Percentiles rank a stretch among this genome's conserved stretches.
Evolutionary conservation across 2,888 invertebrate species (phyloP).

Genomic region (Diaperis boleti): DNA sequence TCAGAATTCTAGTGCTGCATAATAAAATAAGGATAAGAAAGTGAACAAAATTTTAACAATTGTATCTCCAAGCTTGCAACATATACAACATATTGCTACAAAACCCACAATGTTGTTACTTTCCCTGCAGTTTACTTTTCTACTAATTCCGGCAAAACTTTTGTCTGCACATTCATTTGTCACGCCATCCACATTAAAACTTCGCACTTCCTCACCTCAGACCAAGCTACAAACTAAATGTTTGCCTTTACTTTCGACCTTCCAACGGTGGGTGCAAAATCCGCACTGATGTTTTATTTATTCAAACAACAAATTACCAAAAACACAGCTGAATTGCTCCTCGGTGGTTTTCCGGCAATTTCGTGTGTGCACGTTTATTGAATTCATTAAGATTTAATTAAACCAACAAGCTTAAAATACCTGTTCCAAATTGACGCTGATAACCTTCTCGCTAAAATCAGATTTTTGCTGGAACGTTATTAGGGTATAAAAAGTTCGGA

Average conservation of each 20-base stretch:
- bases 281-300: background rate
- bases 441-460: slow-evolving; percentile 5
- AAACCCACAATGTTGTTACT: background rate
- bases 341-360: background rate
- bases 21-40: too few species aligned
- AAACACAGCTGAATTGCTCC: background rate
- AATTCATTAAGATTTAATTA: slow-evolving; percentile 18
- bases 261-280: background rate
- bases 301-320: background rate
- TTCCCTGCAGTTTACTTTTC: slow-evolving; percentile 10
- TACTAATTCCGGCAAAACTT: background rate
- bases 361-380: slow-evolving; percentile 3
- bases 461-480: slow-evolving; percentile 7
- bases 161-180: slow-evolving; percentile 5
- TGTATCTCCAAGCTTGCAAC: too few species aligned
- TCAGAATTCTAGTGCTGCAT: too few species aligned
- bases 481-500: slow-evolving; percentile 9
- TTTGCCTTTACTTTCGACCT: background rate
- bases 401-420: slow-evolving; percentile 3
- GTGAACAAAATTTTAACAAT: too few species aligned
- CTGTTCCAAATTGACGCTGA: slow-evolving; percentile 4
- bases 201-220: background rate
- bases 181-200: slow-evolving; percentile 11
- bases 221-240: slow-evolving; percentile 1
- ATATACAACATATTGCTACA: too few species aligned